Evolutionary conservation across 1,140 invertebrate species (phyloP), one percentile per base, ranked within the genome.

Genomic region (Lordiphosa collinella): DNA sequence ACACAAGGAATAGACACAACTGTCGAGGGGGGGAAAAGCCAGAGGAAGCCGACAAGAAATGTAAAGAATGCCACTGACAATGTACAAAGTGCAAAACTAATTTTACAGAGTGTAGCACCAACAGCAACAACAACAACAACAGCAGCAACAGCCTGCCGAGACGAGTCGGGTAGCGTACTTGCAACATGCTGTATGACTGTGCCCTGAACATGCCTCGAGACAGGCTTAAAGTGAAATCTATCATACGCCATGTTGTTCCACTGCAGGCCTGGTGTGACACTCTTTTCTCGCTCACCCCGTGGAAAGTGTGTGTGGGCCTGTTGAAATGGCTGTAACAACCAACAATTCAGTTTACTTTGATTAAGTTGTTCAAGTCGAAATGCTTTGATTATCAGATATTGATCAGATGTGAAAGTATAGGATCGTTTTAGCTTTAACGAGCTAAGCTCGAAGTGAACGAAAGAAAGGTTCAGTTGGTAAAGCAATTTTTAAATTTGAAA

Each of bases 31-130:
- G 9, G 2, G 12, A 31, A 37, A 3, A 37, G 54, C 4, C 16
- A 14, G 44, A 8, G 48, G 63, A 46, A 63, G 64, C 63, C 66
- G 54, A 69, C 70, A 71, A 76, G 72, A 82, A 79, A 82, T 82
- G 73, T 64, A 82, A 78, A 84, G 78, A 85, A 85, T 84, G 79
- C 79, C 68, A 84, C 79, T 85, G 78, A 84, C 78, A 84, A 84
- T 84, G 78, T 84, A 84, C 78, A 84, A 84, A 84, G 79, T 84
- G 78, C 78, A 85, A 84, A 84, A 84, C 78, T 84, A 84, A 84
- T 84, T 84, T 84, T 73, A 73, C 78, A 85, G 79, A 84, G 78
- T 84, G 79, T 71, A 84, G 36, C 50, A 56, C 44, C 46, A 54
- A 25, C 43, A 75, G 10, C 37, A 46, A 10, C 47, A 55, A 18